Percentiles rank a stretch among this genome's conserved stretches.
Conservation (phyloP, 2,888 invertebrate species). For the Lumbricus terrestris region DNA sequence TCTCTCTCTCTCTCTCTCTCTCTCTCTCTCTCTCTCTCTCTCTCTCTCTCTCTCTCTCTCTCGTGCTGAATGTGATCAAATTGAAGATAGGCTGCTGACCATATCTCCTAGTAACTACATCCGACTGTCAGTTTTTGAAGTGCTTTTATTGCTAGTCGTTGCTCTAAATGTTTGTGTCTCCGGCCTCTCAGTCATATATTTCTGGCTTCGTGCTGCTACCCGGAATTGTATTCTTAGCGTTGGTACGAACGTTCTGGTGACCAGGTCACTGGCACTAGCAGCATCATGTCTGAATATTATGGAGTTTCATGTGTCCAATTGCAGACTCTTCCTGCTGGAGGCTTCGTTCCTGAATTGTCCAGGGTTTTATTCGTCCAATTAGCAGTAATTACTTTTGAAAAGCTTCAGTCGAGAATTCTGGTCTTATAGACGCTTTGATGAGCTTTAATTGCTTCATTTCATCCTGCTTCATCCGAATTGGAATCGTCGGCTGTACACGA, state of each 20-base stretch:
- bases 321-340: background rate
- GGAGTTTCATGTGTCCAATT: background rate
- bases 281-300: background rate
- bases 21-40: background rate
- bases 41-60: background rate
- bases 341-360: background rate
- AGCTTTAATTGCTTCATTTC: background rate
- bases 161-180: background rate
- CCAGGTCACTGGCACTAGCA: too few relatives aligned
- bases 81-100: background rate
- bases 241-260: background rate
- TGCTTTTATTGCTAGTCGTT: background rate
- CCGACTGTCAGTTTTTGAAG: background rate
- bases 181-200: background rate
- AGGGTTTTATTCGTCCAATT: background rate
- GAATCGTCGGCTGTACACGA: background rate
- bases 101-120: background rate
- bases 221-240: background rate
- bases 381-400: background rate
- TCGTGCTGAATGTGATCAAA: background rate
- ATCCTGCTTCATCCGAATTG: background rate
- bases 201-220: background rate
- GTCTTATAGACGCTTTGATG: background rate
- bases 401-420: background rate
- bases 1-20: background rate